These are phyloP conservation scores for Caenorhabditis briggsae DNA, from an alignment of 1,140 invertebrate genomes.

Conservation along the genomic window DNA sequence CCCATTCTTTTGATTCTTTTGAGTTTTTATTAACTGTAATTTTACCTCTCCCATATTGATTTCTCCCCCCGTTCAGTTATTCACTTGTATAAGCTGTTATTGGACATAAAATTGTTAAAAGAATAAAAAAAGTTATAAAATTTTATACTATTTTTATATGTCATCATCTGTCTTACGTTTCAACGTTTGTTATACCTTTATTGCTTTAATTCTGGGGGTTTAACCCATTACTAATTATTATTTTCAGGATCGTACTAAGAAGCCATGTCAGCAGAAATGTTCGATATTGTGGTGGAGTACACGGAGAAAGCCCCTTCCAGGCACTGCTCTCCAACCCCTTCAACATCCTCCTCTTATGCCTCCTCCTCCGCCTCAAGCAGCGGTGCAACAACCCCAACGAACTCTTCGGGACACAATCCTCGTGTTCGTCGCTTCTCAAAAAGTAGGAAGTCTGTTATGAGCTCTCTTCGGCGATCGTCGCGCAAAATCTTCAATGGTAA, in stretches of 20 bases:
- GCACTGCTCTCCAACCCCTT: constrained; percentile 15
- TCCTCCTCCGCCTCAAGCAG: constrained; percentile 1
- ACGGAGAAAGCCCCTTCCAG: neutral
- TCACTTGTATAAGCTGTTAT: constrained; percentile 52
- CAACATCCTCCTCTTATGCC: constrained; percentile 13
- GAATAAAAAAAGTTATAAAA: constrained; percentile 30
- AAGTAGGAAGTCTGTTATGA: neutral
- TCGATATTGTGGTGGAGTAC: constrained; percentile 47
- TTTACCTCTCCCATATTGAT: neutral
- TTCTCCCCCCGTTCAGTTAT: neutral
- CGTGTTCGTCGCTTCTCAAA: neutral
- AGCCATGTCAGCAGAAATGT: constrained; percentile 17
- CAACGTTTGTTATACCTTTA: neutral
- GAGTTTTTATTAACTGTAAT: neutral
- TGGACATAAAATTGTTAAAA: constrained; percentile 10
- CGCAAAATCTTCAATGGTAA: constrained; percentile 28
- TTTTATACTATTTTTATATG: neutral
- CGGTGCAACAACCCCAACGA: neutral
- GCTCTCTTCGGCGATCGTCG: constrained; percentile 1
- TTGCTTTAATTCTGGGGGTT: neutral
- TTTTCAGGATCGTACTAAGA: neutral
- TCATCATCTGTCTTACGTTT: neutral
- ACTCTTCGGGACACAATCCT: neutral
- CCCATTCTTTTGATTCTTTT: neutral
- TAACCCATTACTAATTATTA: neutral